Evolutionary conservation across 92 coral and sea anemone genomes (phyloP), one percentile per base, ranked within the genome.

Genomic region (Porites rus): DNA sequence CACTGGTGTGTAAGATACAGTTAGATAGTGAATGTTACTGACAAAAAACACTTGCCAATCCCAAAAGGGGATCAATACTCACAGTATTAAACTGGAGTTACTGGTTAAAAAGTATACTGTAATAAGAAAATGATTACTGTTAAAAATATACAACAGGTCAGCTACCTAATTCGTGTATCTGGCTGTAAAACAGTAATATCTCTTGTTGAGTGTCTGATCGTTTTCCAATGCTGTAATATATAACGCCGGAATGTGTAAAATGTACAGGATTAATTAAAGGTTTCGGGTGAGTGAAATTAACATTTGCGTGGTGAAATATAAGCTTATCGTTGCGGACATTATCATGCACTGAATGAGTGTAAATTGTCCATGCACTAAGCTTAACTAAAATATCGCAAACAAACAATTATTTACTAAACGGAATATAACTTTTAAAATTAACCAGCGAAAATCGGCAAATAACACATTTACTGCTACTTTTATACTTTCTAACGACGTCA

Each of bases 141-240:
- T 20, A 20, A 25, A 24, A 46, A 53, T 52, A 75, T 63, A 75
- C 11, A 24, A 63, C 46, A 78, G 73, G 73, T 77, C 69, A 51
- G 61, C 20, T 72, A 10, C 21, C 43, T 51, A 51, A 63, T 25
- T 10, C 10, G 74, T 14, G 13, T 4, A 6, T 0, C 61, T 56
- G 11, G 61, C 11, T 56, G 65, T 65, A 60, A 4, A 79, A 43
- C 19, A 25, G 64, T 19, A 38, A 4, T 74, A 74, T 50, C 65
- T 76, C 10, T 16, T 56, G 53, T 28, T 28, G 24, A 61, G 18
- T 76, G 58, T 31, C 18, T 63, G 9, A 61, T 60, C 52, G 46
- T 76, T 59, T 59, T 22, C 51, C 66, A 54, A 43, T 22, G 11
- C 56, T 75, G 16, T 10, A 18, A 18, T n/a, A 58, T 65, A 65